Evolutionary conservation across 2,888 invertebrate species (phyloP).

Genomic region (Mythimna lalbum): DNA sequence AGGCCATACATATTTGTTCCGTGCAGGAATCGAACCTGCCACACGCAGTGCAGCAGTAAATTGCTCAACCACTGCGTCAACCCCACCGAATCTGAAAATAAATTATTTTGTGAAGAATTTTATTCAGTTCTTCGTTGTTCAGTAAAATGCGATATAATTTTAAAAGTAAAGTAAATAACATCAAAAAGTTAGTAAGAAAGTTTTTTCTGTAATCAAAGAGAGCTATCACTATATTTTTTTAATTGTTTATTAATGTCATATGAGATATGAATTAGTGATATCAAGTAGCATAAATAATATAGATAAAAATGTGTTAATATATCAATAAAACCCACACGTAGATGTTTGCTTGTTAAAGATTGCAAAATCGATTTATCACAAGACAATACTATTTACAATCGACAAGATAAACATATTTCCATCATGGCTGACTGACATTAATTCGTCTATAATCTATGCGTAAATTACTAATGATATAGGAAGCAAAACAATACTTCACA

Average conservation of each 20-base stretch:
- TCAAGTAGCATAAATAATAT: background rate
- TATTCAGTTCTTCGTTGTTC: too few relatives aligned
- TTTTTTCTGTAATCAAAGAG: too few relatives aligned
- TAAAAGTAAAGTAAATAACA: too few relatives aligned
- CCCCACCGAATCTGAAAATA: too few relatives aligned
- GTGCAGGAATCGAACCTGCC: too few relatives aligned
- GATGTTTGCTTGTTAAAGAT: background rate
- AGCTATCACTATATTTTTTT: background rate
- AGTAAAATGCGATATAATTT: too few relatives aligned
- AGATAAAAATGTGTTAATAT: background rate
- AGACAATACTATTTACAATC: slow-evolving; percentile 7
- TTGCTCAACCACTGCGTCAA: too few relatives aligned
- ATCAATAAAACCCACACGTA: slow-evolving; percentile 11
- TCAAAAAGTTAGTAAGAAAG: too few relatives aligned
- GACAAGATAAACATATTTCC: slow-evolving; percentile 11
- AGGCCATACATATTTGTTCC: too few relatives aligned
- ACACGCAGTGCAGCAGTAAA: too few relatives aligned
- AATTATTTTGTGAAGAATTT: too few relatives aligned
- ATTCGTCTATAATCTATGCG: slow-evolving; percentile 39
- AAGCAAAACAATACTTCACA: slow-evolving; percentile 56
- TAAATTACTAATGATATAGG: slow-evolving; percentile 54
- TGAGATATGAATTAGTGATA: background rate
- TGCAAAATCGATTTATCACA: background rate
- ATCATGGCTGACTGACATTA: slow-evolving; percentile 13
- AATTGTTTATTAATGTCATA: too few relatives aligned